These are phyloP conservation scores for Anthoptus insignis DNA, from an alignment of 2,888 invertebrate genomes.

Conservation along the genomic window DNA sequence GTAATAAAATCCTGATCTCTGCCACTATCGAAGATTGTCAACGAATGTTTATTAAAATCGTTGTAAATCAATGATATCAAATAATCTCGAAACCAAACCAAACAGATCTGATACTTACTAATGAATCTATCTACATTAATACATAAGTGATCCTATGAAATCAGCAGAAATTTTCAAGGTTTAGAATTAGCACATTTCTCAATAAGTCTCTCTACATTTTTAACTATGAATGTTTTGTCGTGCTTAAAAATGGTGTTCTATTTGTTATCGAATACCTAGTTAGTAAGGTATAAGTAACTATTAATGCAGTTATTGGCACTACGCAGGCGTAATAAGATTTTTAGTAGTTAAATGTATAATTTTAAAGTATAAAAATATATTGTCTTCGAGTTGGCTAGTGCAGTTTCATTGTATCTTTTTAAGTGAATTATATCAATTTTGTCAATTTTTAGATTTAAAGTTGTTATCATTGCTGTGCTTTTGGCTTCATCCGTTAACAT, in stretches of 20 bases:
- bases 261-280: slow-evolving; percentile 87
- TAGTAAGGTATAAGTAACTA: slow-evolving; percentile 83
- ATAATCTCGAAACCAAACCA: slow-evolving; percentile 67
- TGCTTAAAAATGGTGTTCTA: slow-evolving; percentile 88
- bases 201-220: slow-evolving; percentile 87
- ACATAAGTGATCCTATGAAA: slow-evolving; percentile 61
- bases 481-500: slow-evolving; percentile 45
- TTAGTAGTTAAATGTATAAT: slow-evolving; percentile 56
- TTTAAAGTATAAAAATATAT: slow-evolving; percentile 51
- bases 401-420: slow-evolving; percentile 69
- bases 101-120: slow-evolving; percentile 79
- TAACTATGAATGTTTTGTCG: slow-evolving; percentile 88
- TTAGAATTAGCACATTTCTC: slow-evolving; percentile 88
- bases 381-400: slow-evolving; percentile 63
- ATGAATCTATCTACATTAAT: slow-evolving; percentile 64
- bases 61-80: slow-evolving; percentile 58
- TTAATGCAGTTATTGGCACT: slow-evolving; percentile 87
- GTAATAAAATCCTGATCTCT: slow-evolving; percentile 75
- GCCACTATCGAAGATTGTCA: slow-evolving; percentile 81
- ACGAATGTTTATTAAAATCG: slow-evolving; percentile 71
- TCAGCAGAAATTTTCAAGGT: slow-evolving; percentile 75
- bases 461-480: slow-evolving; percentile 69
- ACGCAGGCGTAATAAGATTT: slow-evolving; percentile 64
- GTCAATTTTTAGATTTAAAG: slow-evolving; percentile 86
- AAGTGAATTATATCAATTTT: slow-evolving; percentile 85